These are phyloP conservation scores for Yoshiicerus persimilis DNA, from an alignment of 1,140 invertebrate genomes.

Conservation along the genomic window DNA sequence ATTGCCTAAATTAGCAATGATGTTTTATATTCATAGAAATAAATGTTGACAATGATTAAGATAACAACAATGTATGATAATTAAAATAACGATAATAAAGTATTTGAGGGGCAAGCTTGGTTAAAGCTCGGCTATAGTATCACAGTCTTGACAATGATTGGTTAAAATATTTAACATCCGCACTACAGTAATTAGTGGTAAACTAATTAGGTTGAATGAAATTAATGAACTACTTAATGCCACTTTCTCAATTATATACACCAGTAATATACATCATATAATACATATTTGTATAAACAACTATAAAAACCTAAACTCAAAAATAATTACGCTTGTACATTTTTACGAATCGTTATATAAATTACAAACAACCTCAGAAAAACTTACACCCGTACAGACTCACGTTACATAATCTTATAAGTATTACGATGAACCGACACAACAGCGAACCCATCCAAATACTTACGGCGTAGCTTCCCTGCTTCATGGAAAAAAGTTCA, in stretches of 20 bases:
- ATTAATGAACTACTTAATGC: constrained; percentile 4
- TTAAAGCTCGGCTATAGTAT: constrained; percentile 36
- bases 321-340: constrained; percentile 1
- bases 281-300: constrained; percentile 1
- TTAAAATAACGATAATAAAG: constrained; percentile 32
- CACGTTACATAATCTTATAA: background rate
- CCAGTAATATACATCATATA: background rate
- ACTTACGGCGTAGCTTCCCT: background rate
- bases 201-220: constrained; percentile 11
- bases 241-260: background rate
- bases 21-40: background rate
- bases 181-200: background rate
- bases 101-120: constrained; percentile 29
- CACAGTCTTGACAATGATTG: constrained; percentile 38
- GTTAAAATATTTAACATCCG: constrained; percentile 17
- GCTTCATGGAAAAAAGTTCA: background rate
- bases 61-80: constrained; percentile 17
- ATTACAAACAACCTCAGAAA: constrained; percentile 9
- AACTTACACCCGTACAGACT: background rate
- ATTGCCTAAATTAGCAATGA: background rate
- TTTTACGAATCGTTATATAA: constrained; percentile 13
- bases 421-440: background rate
- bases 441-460: background rate
- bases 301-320: background rate
- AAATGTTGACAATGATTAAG: constrained; percentile 18